Conservation (phyloP, 2,113 vertebrate species). For the Neolamprologus ventralis region DNA sequence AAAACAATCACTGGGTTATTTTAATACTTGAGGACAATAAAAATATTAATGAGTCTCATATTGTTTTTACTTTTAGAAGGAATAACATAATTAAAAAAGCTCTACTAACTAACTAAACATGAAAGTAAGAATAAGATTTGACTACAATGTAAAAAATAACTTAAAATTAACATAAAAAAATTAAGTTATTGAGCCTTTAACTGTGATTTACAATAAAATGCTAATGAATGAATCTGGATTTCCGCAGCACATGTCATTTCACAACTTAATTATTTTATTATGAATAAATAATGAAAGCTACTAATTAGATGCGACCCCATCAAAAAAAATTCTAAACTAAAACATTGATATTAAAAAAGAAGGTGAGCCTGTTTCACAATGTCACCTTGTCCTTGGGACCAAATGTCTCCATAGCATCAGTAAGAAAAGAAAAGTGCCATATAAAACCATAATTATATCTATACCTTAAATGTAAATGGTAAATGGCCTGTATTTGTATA, state of each 20-base stretch:
- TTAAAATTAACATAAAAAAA: not conserved
- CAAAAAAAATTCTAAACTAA: not conserved
- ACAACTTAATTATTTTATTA: not conserved
- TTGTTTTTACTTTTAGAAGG: not conserved
- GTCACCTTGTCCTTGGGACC: conserved; percentile 51
- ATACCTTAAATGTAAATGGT: conserved; percentile 3
- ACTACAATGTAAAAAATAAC: not conserved
- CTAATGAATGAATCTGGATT: not conserved
- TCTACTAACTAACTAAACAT: not conserved
- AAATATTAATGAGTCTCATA: not conserved
- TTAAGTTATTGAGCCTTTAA: not conserved
- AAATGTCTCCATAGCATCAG: conserved; percentile 5
- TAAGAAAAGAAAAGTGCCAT: not conserved
- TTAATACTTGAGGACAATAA: not conserved
- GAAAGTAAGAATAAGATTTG: not conserved
- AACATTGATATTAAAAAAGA: not conserved
- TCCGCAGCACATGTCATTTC: accelerated
- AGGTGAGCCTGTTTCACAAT: not conserved
- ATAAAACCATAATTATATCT: not conserved
- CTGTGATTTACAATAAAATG: not conserved
- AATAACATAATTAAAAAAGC: not conserved
- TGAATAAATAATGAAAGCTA: not conserved
- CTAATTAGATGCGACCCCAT: not conserved
- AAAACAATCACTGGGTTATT: not conserved
- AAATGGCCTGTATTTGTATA: too few relatives aligned